Percentiles rank a stretch among this genome's conserved stretches.
phyloP scores from a whole-genome alignment of 2,888 invertebrate genomes.

The Harpalus rubripes region DNA sequence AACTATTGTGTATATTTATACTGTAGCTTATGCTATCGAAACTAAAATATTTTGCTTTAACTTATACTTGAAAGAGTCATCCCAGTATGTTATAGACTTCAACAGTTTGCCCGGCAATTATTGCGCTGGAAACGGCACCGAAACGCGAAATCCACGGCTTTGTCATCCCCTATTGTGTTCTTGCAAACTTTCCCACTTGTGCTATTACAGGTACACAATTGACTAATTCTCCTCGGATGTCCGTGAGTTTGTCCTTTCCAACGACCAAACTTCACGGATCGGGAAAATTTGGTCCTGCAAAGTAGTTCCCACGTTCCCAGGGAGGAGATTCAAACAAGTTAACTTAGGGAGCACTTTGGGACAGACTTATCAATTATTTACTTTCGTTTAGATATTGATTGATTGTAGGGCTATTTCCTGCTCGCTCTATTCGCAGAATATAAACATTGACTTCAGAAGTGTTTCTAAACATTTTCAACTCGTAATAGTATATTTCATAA shows the following conservation, averaged over 20 bases:
- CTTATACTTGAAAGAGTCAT: no score
- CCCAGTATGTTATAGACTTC: no score
- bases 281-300: background rate
- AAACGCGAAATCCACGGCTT: conserved; percentile 9
- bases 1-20: no score
- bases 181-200: conserved; percentile 44
- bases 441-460: no score
- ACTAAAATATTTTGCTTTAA: no score
- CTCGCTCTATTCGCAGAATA: background rate
- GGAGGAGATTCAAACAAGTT: background rate
- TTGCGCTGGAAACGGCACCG: conserved; percentile 28
- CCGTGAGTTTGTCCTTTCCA: conserved; percentile 44
- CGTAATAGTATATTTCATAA: no score
- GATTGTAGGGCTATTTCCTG: background rate
- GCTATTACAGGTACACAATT: conserved; percentile 46
- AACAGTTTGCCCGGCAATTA: background rate
- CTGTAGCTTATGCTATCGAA: no score
- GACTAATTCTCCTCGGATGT: conserved; percentile 46
- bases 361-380: background rate
- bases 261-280: background rate
- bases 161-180: conserved; percentile 23
- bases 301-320: background rate
- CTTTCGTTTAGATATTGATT: background rate
- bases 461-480: no score
- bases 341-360: conserved; percentile 3